Percentiles rank a stretch among this genome's conserved stretches.
Conservation (phyloP, 2,888 invertebrate genomes). For the Polyploca ridens region DNA sequence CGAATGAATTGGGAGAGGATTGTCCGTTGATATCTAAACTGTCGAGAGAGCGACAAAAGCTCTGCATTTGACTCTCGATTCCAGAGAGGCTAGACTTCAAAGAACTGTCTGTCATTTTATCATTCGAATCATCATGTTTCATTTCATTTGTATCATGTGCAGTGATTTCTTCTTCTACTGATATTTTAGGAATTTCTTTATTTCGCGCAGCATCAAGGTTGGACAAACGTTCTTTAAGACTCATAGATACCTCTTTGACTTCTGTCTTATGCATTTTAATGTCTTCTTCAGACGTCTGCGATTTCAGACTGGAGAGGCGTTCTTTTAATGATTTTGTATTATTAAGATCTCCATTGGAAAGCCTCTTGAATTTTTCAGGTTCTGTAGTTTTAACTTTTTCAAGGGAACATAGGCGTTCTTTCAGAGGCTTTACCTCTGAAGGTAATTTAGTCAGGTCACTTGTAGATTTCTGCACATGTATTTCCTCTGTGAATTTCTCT, state of each 20-base stretch:
- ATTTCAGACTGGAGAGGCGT: constrained; percentile 74
- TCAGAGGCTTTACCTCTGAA: constrained; percentile 86
- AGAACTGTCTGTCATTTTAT: constrained; percentile 60
- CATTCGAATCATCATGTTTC: constrained; percentile 53
- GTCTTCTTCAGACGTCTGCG: constrained; percentile 77
- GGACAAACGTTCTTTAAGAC: constrained; percentile 80
- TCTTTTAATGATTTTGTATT: constrained; percentile 78
- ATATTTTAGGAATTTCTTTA: constrained; percentile 77
- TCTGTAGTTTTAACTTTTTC: constrained; percentile 83
- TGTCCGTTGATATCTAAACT: constrained; percentile 86
- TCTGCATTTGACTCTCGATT: constrained; percentile 84
- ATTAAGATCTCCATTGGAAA: constrained; percentile 75
- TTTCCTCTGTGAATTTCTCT: constrained; percentile 87
- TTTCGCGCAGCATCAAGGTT: constrained; percentile 80
- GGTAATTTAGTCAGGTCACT: constrained; percentile 81
- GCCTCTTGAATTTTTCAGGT: constrained; percentile 74
- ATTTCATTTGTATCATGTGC: constrained; percentile 57
- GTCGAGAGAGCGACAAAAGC: constrained; percentile 86
- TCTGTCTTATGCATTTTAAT: constrained; percentile 66
- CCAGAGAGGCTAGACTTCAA: constrained; percentile 71
- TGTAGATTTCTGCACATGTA: constrained; percentile 69
- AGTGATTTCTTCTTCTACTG: constrained; percentile 64
- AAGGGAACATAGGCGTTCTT: constrained; percentile 86
- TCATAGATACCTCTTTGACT: constrained; percentile 80
- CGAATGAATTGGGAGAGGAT: constrained; percentile 82